Conservation (phyloP, 2,888 invertebrate species). For the Sylvicola cinctus region DNA sequence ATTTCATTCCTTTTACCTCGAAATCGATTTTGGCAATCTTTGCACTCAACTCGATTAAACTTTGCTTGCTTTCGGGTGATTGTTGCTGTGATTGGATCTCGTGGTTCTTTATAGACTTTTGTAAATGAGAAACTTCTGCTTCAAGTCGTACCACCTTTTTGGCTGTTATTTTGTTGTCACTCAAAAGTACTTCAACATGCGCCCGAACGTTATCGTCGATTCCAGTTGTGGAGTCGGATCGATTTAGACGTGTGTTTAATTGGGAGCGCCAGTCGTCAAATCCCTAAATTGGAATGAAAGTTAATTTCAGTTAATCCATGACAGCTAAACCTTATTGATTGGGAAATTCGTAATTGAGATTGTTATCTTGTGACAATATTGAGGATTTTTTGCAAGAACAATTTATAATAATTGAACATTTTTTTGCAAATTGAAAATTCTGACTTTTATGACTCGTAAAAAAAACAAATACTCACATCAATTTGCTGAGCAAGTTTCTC, state of each 20-base stretch:
- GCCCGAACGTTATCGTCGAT: conserved; percentile 6
- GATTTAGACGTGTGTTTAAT: conserved; percentile 4
- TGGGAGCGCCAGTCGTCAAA: conserved; percentile 7
- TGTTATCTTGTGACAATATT: no score
- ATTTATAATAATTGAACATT: no score
- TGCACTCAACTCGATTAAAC: conserved; percentile 19
- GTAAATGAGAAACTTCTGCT: neutral
- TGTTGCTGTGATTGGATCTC: neutral
- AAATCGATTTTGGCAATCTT: conserved; percentile 28
- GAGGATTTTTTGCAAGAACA: no score
- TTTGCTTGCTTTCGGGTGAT: neutral
- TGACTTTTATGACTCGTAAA: no score
- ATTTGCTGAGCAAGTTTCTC: conserved; percentile 23
- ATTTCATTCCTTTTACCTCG: conserved; percentile 29
- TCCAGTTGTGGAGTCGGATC: no score
- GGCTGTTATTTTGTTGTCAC: conserved; percentile 1
- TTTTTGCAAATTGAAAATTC: no score
- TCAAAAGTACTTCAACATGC: conserved; percentile 3
- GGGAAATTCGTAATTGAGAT: no score
- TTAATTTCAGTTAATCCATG: neutral
- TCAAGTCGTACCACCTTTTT: conserved; percentile 1
- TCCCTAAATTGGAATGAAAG: conserved; percentile 3
- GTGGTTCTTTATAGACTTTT: neutral
- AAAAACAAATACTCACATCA: no score
- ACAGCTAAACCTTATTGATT: conserved; percentile 6